Percentiles rank a stretch among this genome's conserved stretches.
Conservation (phyloP, 1,140 invertebrate genomes). For the Triops longicaudatus region DNA sequence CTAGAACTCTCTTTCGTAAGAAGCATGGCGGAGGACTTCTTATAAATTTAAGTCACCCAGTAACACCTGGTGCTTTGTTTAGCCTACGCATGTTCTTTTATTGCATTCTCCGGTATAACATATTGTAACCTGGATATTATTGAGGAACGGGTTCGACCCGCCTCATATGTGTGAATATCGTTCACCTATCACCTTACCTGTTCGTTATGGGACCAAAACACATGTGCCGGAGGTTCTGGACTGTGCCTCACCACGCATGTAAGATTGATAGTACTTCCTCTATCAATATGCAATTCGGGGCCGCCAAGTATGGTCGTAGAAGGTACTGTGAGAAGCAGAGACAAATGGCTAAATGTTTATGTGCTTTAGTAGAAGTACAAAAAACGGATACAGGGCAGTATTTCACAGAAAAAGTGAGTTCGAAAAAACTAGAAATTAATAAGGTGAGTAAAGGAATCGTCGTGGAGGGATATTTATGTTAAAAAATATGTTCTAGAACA, state of each 20-base stretch:
- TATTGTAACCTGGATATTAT: background rate
- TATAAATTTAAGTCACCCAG: background rate
- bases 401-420: background rate
- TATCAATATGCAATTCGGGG: constrained; percentile 80
- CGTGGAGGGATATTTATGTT: background rate
- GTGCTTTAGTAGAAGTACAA: background rate
- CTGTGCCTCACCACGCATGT: constrained; percentile 82
- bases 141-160: background rate
- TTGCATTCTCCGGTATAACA: background rate
- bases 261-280: constrained; percentile 84
- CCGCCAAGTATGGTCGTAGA: constrained; percentile 79
- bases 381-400: background rate
- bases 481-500: too few species aligned
- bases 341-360: constrained; percentile 30
- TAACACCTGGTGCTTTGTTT: background rate
- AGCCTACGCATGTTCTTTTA: background rate
- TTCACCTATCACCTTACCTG: constrained; percentile 30
- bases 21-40: background rate
- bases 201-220: constrained; percentile 54
- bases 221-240: constrained; percentile 81
- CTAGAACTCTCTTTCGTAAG: background rate
- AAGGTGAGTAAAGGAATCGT: background rate
- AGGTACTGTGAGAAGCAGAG: constrained; percentile 59
- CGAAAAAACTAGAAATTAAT: background rate
- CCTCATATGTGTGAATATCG: background rate